Conservation (phyloP, 1,140 invertebrate genomes). For the Ptiloglossa arizonensis region DNA sequence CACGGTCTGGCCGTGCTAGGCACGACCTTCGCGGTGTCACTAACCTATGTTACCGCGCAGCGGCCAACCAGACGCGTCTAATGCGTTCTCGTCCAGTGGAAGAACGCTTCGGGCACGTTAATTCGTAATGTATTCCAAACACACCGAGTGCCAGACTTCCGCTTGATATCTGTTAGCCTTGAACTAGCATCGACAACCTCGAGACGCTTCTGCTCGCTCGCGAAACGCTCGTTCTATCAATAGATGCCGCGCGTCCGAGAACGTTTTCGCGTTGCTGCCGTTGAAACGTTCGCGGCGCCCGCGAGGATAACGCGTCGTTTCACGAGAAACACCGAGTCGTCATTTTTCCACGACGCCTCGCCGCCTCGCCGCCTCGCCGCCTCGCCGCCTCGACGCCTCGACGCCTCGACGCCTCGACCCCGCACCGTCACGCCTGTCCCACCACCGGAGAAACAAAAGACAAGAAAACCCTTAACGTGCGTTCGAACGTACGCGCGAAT, state of each 20-base stretch:
- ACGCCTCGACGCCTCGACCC: too few species aligned
- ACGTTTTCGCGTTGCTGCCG: too few species aligned
- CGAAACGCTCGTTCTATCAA: constrained; percentile 14
- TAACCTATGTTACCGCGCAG: constrained; percentile 72
- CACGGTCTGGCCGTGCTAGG: constrained; percentile 7
- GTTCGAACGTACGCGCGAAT: too few species aligned
- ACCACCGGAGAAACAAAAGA: too few species aligned
- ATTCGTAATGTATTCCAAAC: constrained; percentile 69
- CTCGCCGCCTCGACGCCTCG: too few species aligned
- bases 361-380: too few species aligned
- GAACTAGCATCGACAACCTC: constrained; percentile 66
- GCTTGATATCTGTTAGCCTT: constrained; percentile 65
- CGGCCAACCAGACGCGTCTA: constrained; percentile 28
- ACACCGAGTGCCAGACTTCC: constrained; percentile 67
- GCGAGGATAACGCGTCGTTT: too few species aligned
- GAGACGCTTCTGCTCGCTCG: neutral
- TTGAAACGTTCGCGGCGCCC: neutral
- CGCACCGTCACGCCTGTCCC: too few species aligned
- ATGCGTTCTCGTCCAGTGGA: constrained; percentile 7
- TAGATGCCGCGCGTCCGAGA: neutral
- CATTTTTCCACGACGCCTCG: too few species aligned
- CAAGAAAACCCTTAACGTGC: too few species aligned
- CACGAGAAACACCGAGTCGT: too few species aligned
- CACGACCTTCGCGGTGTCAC: constrained; percentile 67
- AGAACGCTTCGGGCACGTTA: constrained; percentile 47